Percentiles rank a stretch among this genome's conserved stretches.
phyloP scores from a whole-genome alignment of 1,140 invertebrate species.

The Diorhabda sublineata region DNA sequence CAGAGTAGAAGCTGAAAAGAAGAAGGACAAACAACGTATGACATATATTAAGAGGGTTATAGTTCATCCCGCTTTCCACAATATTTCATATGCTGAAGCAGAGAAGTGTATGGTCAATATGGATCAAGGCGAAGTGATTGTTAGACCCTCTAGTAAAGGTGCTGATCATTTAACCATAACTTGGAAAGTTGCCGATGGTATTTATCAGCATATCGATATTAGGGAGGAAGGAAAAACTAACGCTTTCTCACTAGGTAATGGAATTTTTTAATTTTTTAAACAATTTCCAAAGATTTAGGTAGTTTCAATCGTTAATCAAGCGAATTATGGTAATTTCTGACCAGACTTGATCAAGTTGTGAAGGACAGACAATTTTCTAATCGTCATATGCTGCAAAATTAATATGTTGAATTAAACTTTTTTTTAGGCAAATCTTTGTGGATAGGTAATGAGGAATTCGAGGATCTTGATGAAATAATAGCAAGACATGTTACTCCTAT shows the following conservation, averaged over 20 bases:
- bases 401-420: neutral
- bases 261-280: neutral
- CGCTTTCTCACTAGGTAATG: conserved; percentile 77
- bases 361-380: too few relatives aligned
- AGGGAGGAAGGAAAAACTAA: conserved; percentile 96
- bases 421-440: conserved; percentile 66
- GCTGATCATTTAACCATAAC: conserved; percentile 94
- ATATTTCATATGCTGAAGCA: conserved; percentile 90
- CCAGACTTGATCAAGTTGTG: too few relatives aligned
- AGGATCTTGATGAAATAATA: conserved; percentile 99
- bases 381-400: neutral
- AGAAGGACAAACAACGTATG: conserved; percentile 72
- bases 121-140: conserved; percentile 94
- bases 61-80: conserved; percentile 95
- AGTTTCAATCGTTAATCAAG: too few relatives aligned
- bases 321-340: too few relatives aligned
- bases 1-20: conserved; percentile 74
- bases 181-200: conserved; percentile 94
- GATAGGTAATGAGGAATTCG: conserved; percentile 89
- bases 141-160: conserved; percentile 92
- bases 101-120: conserved; percentile 86
- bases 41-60: conserved; percentile 94
- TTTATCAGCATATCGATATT: conserved; percentile 95
- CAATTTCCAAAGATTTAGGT: too few relatives aligned
- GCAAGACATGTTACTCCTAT: conserved; percentile 94